These are phyloP conservation scores for Caiman crocodilus DNA, from an alignment of 2,797 vertebrate species.

Conservation along the genomic window DNA sequence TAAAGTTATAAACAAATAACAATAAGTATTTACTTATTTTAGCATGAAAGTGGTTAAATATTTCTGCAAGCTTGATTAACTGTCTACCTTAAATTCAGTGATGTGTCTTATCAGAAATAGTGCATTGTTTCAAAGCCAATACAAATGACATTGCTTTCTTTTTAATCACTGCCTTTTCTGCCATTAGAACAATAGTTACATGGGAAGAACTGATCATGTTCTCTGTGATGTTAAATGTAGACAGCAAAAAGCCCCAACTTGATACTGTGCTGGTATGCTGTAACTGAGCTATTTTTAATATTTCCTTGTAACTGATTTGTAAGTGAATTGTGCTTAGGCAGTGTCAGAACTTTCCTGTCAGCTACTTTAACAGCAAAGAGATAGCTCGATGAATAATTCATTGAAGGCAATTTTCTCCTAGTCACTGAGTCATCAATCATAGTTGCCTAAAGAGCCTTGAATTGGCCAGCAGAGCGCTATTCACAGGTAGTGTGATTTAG, in stretches of 20 bases:
- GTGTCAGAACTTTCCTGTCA: constrained; percentile 95
- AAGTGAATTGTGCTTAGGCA: constrained; percentile 95
- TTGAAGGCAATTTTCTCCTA: constrained; percentile 94
- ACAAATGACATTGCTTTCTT: constrained; percentile 83
- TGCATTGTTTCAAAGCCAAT: constrained; percentile 82
- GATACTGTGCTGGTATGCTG: constrained; percentile 87
- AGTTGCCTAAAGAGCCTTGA: constrained; percentile 92
- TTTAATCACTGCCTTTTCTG: constrained; percentile 83
- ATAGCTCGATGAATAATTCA: constrained; percentile 97
- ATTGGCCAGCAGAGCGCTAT: constrained; percentile 90
- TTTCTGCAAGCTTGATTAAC: constrained; percentile 75
- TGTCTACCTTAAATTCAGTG: constrained; percentile 78
- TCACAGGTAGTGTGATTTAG: constrained; percentile 90
- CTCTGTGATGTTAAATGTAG: constrained; percentile 82
- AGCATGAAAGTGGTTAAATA: constrained; percentile 75
- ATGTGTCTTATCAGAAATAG: constrained; percentile 76
- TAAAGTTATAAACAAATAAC: constrained; percentile 55
- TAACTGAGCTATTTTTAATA: constrained; percentile 93
- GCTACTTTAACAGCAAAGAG: constrained; percentile 95
- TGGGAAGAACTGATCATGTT: constrained; percentile 83
- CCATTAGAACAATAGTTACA: constrained; percentile 83
- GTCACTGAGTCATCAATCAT: constrained; percentile 97
- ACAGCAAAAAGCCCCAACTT: constrained; percentile 88
- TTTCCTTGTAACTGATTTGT: constrained; percentile 95
- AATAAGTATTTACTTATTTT: constrained; percentile 76